Conservation (phyloP, 2,113 vertebrate species). For the Boleophthalmus pectinirostris region DNA sequence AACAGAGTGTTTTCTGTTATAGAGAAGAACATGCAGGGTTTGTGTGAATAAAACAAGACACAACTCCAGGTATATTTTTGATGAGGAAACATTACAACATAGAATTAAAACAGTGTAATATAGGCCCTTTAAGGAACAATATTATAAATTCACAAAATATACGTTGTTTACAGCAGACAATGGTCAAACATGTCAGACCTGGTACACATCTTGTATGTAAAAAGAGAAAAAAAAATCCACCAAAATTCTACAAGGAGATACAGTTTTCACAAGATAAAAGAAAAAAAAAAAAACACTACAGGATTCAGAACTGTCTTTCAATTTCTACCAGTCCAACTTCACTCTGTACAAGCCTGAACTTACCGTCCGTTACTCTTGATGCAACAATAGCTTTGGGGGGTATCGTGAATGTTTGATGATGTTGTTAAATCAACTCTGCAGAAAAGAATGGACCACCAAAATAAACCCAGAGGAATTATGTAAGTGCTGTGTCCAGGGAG, state of each 20-base stretch:
- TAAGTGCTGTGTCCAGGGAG: slow-evolving; percentile 3
- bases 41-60: too few relatives aligned
- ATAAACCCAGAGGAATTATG: slow-evolving; percentile 7
- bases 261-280: neutral
- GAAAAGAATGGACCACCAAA: slow-evolving; percentile 7
- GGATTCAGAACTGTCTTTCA: too few relatives aligned
- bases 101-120: too few relatives aligned
- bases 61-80: too few relatives aligned
- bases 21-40: too few relatives aligned
- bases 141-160: too few relatives aligned
- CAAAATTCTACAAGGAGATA: neutral
- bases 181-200: too few relatives aligned
- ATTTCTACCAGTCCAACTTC: neutral
- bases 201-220: neutral
- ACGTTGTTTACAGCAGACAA: too few relatives aligned
- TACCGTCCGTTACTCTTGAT: neutral
- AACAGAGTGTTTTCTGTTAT: too few relatives aligned
- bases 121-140: too few relatives aligned
- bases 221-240: neutral
- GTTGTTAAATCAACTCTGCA: slow-evolving; percentile 4
- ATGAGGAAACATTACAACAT: too few relatives aligned
- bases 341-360: neutral
- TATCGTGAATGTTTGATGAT: slow-evolving; percentile 7
- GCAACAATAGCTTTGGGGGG: neutral
- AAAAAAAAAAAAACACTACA: neutral